phyloP scores from a whole-genome alignment of 2,113 vertebrate genomes.

The Pipa parva region DNA sequence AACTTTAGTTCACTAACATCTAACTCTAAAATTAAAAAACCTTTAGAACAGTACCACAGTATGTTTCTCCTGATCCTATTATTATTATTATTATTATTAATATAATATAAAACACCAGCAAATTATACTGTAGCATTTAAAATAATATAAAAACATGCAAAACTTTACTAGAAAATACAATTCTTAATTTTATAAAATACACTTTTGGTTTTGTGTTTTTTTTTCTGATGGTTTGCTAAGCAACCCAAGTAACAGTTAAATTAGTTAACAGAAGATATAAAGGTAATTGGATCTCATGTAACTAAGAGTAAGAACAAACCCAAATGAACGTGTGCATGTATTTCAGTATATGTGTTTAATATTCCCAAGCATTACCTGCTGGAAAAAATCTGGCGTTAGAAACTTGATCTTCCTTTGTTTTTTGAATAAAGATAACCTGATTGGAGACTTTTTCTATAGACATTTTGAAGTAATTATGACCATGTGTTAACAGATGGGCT shows the following conservation, averaged over 20 bases:
- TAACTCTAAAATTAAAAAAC: no score
- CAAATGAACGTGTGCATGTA: constrained; percentile 28
- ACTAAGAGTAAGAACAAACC: constrained; percentile 14
- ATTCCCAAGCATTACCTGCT: constrained; percentile 48
- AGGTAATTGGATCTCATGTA: constrained; percentile 21
- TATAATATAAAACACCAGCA: no score
- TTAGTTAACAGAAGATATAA: not conserved
- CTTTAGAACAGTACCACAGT: no score
- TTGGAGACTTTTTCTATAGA: constrained; percentile 60
- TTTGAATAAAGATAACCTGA: constrained; percentile 57
- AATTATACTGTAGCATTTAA: no score
- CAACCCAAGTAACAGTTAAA: constrained; percentile 11
- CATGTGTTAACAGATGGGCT: constrained; percentile 64
- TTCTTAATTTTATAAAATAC: no score
- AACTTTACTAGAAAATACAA: no score
- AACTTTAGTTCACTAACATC: no score
- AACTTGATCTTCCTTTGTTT: constrained; percentile 49
- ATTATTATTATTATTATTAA: no score
- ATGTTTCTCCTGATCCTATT: no score
- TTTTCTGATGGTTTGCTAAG: constrained; percentile 7
- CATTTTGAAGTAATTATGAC: constrained; percentile 44
- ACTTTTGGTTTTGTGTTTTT: not conserved
- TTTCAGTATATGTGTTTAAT: constrained; percentile 25
- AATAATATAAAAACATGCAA: no score
- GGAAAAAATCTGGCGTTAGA: constrained; percentile 52